Base-by-base conservation (phyloP, 1,140 invertebrate species). In the Telenomus remus region DNA sequence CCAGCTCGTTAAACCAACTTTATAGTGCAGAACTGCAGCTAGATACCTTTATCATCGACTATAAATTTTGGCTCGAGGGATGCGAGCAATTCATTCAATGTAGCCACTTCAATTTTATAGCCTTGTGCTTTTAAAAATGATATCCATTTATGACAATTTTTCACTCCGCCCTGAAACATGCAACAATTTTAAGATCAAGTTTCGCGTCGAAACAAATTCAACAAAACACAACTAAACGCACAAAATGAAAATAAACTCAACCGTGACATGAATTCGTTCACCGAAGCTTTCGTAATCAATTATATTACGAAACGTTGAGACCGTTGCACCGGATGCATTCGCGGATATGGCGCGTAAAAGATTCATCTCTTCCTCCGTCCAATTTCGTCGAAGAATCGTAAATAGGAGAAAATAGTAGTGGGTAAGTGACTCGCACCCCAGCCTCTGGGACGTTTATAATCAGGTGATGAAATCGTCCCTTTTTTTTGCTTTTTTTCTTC, bases 11-110 rank as follows among this genome's bases (percentile, higher is more conserved):
- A 82, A 80, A 55, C 47, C 51, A 74, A 64, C 64, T 82, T 82
- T 81, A 79, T 64, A 54, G 57, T 54, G 50, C 57, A 47, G 48
- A 53, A 69, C 60, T 46, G 60, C 44, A 50, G 47, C 75, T 50
- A 74, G 78, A 79, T 79, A 78, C 66, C 76, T 83, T 80, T 83
- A 82, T 82, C 79, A 81, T 78, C 54, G 75, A 80, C 80, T 78
- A 83, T 84, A 83, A 85, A 84, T 84, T 85, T 80, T 48, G 76
- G 72, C 70, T 54, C 44, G 49, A 39, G 66, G 71, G 44, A 70
- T 43, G 47, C 60, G 61, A 53, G 63, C 39, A 14, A 10, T n/a
- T 15, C 34, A 48, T 65, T 65, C 46, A 55, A 48, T 42, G 53
- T 34, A 13, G 8, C 50, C 9, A 47, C 50, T 39, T 47, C 53